Evolutionary conservation across 2,113 vertebrate genomes (phyloP).

Genomic region (Piprites chloris): DNA sequence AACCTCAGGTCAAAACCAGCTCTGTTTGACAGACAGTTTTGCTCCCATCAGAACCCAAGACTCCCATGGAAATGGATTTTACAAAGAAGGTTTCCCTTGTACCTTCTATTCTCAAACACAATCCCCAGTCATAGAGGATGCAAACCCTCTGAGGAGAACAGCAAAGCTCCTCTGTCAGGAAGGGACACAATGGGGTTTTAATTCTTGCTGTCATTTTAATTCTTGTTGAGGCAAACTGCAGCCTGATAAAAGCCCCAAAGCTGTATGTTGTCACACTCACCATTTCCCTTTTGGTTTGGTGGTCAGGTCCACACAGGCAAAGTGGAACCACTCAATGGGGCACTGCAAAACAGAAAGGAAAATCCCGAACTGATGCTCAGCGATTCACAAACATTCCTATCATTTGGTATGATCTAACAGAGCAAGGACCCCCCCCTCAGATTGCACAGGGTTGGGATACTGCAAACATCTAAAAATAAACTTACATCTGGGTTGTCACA

Average conservation of each 20-base stretch:
- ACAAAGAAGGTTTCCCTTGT: not conserved
- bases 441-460: not conserved
- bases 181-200: not conserved
- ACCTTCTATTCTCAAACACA: not conserved
- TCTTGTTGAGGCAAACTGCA: not conserved
- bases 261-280: conserved; percentile 69
- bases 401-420: not conserved
- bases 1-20: not conserved
- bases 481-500: conserved; percentile 95
- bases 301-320: conserved; percentile 95
- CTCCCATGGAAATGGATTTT: not conserved
- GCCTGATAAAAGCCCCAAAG: not conserved
- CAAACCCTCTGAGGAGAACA: not conserved
- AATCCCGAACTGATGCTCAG: not conserved
- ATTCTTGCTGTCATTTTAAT: not conserved
- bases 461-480: not conserved
- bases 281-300: conserved; percentile 99
- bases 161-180: not conserved
- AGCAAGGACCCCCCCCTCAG: not conserved
- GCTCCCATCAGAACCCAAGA: not conserved
- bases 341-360: conserved; percentile 76
- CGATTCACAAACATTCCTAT: rapidly evolving
- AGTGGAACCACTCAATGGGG: conserved; percentile 99
- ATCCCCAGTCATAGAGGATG: not conserved
- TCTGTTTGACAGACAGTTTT: not conserved